Percentiles rank a stretch among this genome's conserved stretches.
These are phyloP conservation scores for Laticauda colubrina DNA, from an alignment of 2,113 vertebrate genomes.

Conservation along the genomic window DNA sequence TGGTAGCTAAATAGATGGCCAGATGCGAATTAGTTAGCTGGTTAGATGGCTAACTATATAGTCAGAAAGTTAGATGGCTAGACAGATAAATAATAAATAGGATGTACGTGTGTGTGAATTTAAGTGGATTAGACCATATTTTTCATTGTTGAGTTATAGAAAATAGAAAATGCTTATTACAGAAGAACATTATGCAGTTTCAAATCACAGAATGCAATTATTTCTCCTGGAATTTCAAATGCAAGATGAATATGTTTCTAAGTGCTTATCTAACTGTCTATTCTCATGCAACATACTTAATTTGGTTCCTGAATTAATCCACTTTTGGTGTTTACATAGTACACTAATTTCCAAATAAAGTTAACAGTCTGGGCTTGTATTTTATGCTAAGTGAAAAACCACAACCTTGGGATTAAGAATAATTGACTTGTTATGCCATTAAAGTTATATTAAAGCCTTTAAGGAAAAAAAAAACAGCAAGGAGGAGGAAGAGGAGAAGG, in stretches of 20 bases:
- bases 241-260: background rate
- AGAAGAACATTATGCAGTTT: background rate
- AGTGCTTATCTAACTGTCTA: background rate
- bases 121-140: background rate
- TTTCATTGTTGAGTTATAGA: background rate
- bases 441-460: background rate
- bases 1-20: background rate
- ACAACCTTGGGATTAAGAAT: background rate
- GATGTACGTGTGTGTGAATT: background rate
- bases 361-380: background rate
- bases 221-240: background rate
- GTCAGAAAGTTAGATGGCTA: background rate
- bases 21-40: background rate
- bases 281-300: background rate
- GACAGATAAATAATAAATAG: background rate
- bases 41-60: background rate
- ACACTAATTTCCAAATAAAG: background rate
- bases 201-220: background rate
- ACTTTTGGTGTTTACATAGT: background rate
- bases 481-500: background rate
- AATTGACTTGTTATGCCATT: background rate
- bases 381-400: background rate
- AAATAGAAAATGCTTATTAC: background rate
- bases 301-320: background rate
- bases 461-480: background rate